Conservation (phyloP, 2,888 invertebrate species). For the Pasiphila rectangulata region DNA sequence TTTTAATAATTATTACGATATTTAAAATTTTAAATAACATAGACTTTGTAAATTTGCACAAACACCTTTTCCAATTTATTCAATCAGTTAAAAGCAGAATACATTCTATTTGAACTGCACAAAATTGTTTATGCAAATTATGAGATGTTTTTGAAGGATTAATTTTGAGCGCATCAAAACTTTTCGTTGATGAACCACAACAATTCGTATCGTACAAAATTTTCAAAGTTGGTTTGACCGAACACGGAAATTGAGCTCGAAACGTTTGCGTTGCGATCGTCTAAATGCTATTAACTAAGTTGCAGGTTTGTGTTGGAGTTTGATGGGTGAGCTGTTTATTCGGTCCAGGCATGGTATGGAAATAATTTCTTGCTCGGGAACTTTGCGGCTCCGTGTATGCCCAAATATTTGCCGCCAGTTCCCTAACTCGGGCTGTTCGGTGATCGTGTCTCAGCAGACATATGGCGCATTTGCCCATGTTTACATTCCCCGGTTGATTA, state of each 20-base stretch:
- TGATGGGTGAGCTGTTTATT: conserved; percentile 71
- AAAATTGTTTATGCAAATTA: conserved; percentile 8
- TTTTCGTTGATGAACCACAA: conserved; percentile 27
- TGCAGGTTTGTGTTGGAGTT: conserved; percentile 71
- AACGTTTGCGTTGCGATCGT: conserved; percentile 57
- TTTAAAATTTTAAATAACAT: too few relatives aligned
- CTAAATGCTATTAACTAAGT: conserved; percentile 75
- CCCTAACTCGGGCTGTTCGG: conserved; percentile 54
- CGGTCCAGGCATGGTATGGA: conserved; percentile 65
- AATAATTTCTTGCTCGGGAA: conserved; percentile 74
- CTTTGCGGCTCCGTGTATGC: conserved; percentile 64
- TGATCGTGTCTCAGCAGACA: conserved; percentile 63
- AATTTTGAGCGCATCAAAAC: conserved; percentile 19
- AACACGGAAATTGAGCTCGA: conserved; percentile 46
- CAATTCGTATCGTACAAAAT: conserved; percentile 32
- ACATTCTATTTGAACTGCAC: not conserved
- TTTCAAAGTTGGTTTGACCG: conserved; percentile 37
- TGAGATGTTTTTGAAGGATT: conserved; percentile 15
- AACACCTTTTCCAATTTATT: too few relatives aligned
- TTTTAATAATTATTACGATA: too few relatives aligned
- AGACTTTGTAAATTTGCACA: too few relatives aligned
- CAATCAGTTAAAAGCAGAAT: not conserved
- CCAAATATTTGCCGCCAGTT: conserved; percentile 72
- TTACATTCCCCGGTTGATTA: conserved; percentile 50
- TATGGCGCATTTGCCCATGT: conserved; percentile 52